Percentiles rank a stretch among this genome's conserved stretches.
Evolutionary conservation across 1,140 invertebrate species (phyloP).

Genomic region (Homalodisca vitripennis): DNA sequence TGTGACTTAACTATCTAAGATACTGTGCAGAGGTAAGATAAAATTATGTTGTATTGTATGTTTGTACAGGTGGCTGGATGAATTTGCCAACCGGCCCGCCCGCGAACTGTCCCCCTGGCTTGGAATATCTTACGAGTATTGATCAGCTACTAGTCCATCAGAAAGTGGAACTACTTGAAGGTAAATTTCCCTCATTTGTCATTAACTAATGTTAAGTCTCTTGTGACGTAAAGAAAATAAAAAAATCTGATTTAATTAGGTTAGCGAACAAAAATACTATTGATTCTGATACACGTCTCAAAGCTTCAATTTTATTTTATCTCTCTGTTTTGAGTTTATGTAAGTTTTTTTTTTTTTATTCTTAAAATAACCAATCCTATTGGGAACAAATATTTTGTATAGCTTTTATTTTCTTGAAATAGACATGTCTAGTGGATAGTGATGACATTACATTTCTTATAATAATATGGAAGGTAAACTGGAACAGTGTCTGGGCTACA

Average conservation of each 20-base stretch:
- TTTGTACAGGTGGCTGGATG: conserved; percentile 76
- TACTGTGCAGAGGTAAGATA: neutral
- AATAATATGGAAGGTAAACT: no score
- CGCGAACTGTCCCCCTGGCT: conserved; percentile 81
- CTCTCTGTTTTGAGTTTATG: neutral
- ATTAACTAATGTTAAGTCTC: neutral
- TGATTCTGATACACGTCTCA: no score
- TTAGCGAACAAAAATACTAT: no score
- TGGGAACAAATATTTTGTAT: no score
- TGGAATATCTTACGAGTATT: conserved; percentile 91
- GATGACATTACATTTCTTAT: no score
- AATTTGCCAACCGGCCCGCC: conserved; percentile 63
- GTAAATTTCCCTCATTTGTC: conserved; percentile 46
- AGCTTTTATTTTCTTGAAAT: no score
- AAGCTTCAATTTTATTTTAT: neutral
- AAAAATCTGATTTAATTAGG: neutral
- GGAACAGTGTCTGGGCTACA: no score
- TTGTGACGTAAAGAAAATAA: neutral
- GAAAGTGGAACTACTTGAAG: conserved; percentile 82
- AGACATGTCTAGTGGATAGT: no score
- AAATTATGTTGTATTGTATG: conserved; percentile 3
- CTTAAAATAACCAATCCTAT: no score
- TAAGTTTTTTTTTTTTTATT: neutral
- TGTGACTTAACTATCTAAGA: neutral
- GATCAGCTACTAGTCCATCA: conserved; percentile 87